Percentiles rank a stretch among this genome's conserved stretches.
Evolutionary conservation across 2,888 invertebrate genomes (phyloP).

Genomic region (Orchesella flavescens): DNA sequence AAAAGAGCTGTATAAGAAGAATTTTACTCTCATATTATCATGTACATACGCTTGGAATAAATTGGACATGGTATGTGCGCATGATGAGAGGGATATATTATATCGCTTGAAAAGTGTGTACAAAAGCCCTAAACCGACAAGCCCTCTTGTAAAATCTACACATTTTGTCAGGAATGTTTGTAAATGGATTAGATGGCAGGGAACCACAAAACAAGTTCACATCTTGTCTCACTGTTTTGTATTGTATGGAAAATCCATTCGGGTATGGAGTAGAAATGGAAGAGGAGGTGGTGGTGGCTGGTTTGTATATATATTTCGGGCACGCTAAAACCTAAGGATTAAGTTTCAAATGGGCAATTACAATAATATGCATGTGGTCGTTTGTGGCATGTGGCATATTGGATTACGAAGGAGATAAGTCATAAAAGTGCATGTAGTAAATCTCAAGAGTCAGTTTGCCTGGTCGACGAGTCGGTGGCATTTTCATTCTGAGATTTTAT

Average conservation of each 20-base stretch:
- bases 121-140: not conserved
- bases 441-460: constrained; percentile 7
- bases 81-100: not conserved
- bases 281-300: not conserved
- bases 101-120: not conserved
- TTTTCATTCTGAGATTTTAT: no score
- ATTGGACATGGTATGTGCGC: constrained; percentile 23
- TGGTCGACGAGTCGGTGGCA: not conserved
- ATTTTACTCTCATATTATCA: not conserved
- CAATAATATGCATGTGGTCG: not conserved
- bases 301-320: no score
- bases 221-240: not conserved
- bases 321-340: not conserved
- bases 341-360: constrained; percentile 35
- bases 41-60: not conserved
- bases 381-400: constrained; percentile 46
- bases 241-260: constrained; percentile 4
- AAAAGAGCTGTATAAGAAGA: not conserved
- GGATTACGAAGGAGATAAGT: constrained; percentile 44
- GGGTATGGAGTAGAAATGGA: not conserved
- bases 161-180: constrained; percentile 12
- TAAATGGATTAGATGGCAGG: constrained; percentile 17
- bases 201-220: not conserved
- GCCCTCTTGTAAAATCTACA: constrained; percentile 4
- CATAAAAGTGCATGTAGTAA: constrained; percentile 26